phyloP scores from a whole-genome alignment of 2,797 vertebrate species.

The Sternarchorhynchus goeldii region DNA sequence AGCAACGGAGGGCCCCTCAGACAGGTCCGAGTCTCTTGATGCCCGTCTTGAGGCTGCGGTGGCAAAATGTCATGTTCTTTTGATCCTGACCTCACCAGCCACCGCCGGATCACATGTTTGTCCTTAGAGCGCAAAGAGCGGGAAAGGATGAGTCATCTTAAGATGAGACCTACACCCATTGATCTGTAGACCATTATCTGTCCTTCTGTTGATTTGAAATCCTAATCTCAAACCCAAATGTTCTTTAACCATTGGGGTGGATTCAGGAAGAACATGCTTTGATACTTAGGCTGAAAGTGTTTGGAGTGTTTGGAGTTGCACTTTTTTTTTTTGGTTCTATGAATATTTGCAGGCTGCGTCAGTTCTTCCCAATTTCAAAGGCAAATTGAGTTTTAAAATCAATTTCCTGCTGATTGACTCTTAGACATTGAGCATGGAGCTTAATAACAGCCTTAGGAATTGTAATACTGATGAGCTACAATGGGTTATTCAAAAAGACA shows the following conservation, averaged over 20 bases:
- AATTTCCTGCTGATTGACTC: conserved; percentile 12
- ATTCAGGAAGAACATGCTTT: too few species aligned
- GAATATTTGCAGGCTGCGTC: not conserved
- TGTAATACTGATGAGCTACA: conserved; percentile 14
- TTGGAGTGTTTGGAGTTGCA: too few species aligned
- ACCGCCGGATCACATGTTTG: not conserved
- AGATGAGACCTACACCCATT: not conserved
- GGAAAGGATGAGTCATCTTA: not conserved
- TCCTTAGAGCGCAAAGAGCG: not conserved
- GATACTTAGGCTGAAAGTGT: too few species aligned
- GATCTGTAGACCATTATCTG: not conserved
- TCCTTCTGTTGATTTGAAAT: not conserved
- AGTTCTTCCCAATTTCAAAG: too few species aligned
- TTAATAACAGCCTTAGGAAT: not conserved
- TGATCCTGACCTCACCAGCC: conserved; percentile 34
- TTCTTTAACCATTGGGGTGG: too few species aligned
- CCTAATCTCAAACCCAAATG: too few species aligned
- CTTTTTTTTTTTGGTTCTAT: too few species aligned
- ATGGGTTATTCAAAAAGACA: not conserved
- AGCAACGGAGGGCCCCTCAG: conserved; percentile 13
- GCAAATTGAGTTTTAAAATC: not conserved
- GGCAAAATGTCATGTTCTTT: conserved; percentile 41
- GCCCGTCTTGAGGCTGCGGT: conserved; percentile 10
- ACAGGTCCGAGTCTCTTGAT: conserved; percentile 31
- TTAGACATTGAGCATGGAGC: not conserved